phyloP scores from a whole-genome alignment of 2,113 vertebrate species.

The Poecile atricapillus region DNA sequence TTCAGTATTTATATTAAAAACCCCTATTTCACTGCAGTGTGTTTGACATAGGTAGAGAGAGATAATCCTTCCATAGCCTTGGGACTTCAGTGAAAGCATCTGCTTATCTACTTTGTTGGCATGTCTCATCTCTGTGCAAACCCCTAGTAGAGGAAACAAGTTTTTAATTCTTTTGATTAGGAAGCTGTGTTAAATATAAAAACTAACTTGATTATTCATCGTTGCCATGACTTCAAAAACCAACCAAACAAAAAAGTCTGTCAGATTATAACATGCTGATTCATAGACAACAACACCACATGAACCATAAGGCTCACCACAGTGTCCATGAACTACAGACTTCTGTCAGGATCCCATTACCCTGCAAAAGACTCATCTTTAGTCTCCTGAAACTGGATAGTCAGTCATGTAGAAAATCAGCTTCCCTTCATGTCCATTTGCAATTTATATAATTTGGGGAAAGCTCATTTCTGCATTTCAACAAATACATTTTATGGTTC shows the following conservation, averaged over 20 bases:
- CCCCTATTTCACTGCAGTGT: neutral
- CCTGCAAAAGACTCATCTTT: neutral
- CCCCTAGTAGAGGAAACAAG: neutral
- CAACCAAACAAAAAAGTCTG: neutral
- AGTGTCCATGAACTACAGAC: neutral
- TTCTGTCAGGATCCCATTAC: neutral
- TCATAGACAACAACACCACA: neutral
- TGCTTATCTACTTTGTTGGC: neutral
- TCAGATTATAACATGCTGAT: neutral
- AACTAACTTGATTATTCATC: neutral
- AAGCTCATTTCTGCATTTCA: slow-evolving; percentile 26
- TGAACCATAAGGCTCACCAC: neutral
- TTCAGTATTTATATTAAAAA: neutral
- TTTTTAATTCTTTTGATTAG: neutral
- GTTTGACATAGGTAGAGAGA: neutral
- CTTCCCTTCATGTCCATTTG: neutral
- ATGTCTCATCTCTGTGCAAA: neutral
- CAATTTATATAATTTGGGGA: slow-evolving; percentile 19
- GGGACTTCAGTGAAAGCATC: neutral
- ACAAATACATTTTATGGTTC: neutral
- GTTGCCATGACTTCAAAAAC: neutral
- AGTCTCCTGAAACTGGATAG: neutral
- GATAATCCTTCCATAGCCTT: neutral
- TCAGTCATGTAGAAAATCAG: slow-evolving; percentile 22
- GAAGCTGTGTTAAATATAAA: neutral